A percentile compares a stretch with the other conserved stretches of the same genome.
Evolutionary conservation across 2,888 invertebrate genomes (phyloP).

Genomic region (Mythimna loreyi): DNA sequence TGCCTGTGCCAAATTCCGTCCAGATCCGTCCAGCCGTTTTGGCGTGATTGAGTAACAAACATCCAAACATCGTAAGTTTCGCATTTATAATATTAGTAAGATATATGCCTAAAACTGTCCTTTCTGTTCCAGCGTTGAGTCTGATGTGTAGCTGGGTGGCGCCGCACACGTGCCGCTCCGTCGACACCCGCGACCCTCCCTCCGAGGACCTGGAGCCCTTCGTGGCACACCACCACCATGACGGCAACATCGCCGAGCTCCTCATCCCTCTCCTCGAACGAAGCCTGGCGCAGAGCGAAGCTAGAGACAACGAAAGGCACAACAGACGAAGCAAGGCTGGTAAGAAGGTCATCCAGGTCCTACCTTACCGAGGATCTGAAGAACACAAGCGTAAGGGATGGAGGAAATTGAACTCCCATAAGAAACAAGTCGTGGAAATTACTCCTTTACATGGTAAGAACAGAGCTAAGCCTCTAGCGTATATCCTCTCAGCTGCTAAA

Average conservation of each 20-base stretch:
- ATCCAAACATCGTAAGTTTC: too few species aligned
- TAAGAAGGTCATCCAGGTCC: slow-evolving; percentile 55
- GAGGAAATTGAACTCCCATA: slow-evolving; percentile 51
- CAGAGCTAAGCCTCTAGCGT: slow-evolving; percentile 56
- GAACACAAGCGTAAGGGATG: slow-evolving; percentile 45
- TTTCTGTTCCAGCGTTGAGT: slow-evolving; percentile 50
- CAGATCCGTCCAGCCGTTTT: too few species aligned
- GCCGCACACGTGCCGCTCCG: slow-evolving; percentile 42
- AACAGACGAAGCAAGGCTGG: not conserved
- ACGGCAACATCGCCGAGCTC: slow-evolving; percentile 55
- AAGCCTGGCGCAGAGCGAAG: slow-evolving; percentile 42
- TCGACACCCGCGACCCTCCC: slow-evolving; percentile 35
- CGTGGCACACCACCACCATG: slow-evolving; percentile 22
- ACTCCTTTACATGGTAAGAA: slow-evolving; percentile 57
- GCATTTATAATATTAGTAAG: too few species aligned
- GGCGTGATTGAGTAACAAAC: too few species aligned
- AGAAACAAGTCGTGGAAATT: slow-evolving; percentile 60
- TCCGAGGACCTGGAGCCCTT: slow-evolving; percentile 42
- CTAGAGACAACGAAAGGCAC: slow-evolving; percentile 19
- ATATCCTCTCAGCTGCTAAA: slow-evolving; percentile 57
- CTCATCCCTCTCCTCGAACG: slow-evolving; percentile 57
- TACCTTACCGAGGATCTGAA: slow-evolving; percentile 47
- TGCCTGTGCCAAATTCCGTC: too few species aligned
- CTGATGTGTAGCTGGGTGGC: slow-evolving; percentile 47
- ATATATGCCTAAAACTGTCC: not conserved